A percentile compares a stretch with the other conserved stretches of the same genome.
Evolutionary conservation across 2,888 invertebrate species (phyloP).

Genomic region (Chelonus formosanus): DNA sequence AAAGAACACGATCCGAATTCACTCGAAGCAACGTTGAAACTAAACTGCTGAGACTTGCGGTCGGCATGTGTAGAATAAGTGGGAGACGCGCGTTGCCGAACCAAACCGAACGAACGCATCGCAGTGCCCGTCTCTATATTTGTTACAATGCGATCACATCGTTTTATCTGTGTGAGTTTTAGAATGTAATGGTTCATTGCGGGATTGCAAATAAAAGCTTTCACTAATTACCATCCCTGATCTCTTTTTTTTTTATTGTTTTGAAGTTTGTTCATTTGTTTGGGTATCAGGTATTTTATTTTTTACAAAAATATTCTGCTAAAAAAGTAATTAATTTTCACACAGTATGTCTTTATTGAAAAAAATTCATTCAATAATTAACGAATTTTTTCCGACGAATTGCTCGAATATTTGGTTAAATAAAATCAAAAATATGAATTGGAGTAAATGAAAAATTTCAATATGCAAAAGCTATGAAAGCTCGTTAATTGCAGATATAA

Average conservation of each 20-base stretch:
- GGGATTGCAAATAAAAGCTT: slow-evolving; percentile 21
- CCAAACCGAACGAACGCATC: slow-evolving; percentile 22
- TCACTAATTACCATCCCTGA: slow-evolving; percentile 21
- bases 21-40: slow-evolving; percentile 60
- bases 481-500: no score
- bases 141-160: no score
- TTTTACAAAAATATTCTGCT: background rate
- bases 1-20: slow-evolving; percentile 35
- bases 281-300: background rate
- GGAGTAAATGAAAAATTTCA: no score
- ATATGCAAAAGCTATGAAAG: no score
- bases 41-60: slow-evolving; percentile 55
- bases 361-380: no score
- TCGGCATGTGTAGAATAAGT: slow-evolving; percentile 35
- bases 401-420: no score
- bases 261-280: no score
- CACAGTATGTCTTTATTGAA: no score
- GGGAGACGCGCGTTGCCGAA: slow-evolving; percentile 22
- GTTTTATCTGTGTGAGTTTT: background rate
- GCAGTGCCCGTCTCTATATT: slow-evolving; percentile 5
- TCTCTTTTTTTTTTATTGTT: slow-evolving; percentile 6
- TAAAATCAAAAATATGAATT: no score
- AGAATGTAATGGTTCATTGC: slow-evolving; percentile 7
- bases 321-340: no score
- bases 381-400: no score